Base-by-base conservation (phyloP, 2,888 invertebrate species). In the Rapana venosa region DNA sequence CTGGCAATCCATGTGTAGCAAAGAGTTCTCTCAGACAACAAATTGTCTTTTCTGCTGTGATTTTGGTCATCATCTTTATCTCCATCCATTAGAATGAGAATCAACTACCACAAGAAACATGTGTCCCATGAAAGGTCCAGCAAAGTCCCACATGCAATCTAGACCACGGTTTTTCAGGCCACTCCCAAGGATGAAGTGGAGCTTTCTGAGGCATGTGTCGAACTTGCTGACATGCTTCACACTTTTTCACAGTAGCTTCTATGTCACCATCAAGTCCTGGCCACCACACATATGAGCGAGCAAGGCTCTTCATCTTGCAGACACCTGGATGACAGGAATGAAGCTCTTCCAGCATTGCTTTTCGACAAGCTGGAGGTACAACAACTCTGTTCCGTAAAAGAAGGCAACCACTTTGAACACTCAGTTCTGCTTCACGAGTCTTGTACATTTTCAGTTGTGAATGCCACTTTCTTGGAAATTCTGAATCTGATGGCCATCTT, bases 111-210 rank as follows among this genome's bases (percentile, higher is more conserved):
- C 90, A 83, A 92, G 92, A 88, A 92, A 92, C 85, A 84, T 32
- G 36, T 58, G 85, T 11, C 87, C 86, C 17, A 90, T 91, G 79
- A 92, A 90, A 56, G 91, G 92, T 36, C 92, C 92, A 30, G 93
- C 93, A 90, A 92, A 92, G 84, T 94, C n/a, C 93, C 47, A 94
- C 85, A 77, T 94, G 94, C 1, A 94, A 22, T 30, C 93, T 13
- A 88, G 89, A 94, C 94, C 35, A 94, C n/a, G 93, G 92, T 66
- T 90, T 90, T 22, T 87, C 88, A 17, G 94, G 94, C 83, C 88
- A 92, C 88, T 92, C 90, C 93, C 94, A 95, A 5, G 93, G 93
- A 83, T 93, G 93, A 15, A 94, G 85, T 13, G 93, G 92, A 36
- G 92, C 90, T 15, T 86, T 90, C 32, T 91, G n/a, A 35, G 93